Conservation (phyloP, 2,797 vertebrate genomes). For the Furcifer pardalis region DNA sequence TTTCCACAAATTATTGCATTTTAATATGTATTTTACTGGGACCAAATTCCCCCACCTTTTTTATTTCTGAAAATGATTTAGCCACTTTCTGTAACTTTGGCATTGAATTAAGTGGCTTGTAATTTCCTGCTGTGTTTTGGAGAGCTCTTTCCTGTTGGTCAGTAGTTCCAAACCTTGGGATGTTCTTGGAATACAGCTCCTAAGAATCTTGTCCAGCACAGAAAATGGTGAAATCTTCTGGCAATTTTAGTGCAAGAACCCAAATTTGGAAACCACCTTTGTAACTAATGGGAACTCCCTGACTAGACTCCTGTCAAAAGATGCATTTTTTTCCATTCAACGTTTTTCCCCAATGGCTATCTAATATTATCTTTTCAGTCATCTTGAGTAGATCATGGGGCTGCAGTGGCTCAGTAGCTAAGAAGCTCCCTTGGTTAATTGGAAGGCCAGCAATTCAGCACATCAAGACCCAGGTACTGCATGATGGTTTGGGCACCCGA, state of each 20-base stretch:
- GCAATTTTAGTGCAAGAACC: too few species aligned
- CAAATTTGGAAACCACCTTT: too few species aligned
- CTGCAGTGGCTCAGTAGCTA: too few species aligned
- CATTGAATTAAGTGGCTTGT: constrained; percentile 2
- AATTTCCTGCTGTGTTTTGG: constrained; percentile 17
- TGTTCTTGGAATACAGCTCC: too few species aligned
- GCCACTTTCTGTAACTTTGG: background rate
- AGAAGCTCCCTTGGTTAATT: too few species aligned
- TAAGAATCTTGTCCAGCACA: too few species aligned
- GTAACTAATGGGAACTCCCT: constrained; percentile 13
- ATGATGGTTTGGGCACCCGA: too few species aligned
- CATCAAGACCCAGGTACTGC: too few species aligned
- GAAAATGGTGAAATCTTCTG: too few species aligned
- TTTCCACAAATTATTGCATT: background rate
- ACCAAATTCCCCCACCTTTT: constrained; percentile 16
- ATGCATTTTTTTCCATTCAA: constrained; percentile 18
- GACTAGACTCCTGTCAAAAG: constrained; percentile 9
- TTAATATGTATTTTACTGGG: background rate
- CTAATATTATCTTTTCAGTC: constrained; percentile 31
- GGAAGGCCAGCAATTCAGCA: too few species aligned
- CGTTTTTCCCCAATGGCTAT: constrained; percentile 18
- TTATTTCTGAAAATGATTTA: constrained; percentile 26
- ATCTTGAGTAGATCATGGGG: too few species aligned
- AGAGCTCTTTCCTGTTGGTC: constrained; percentile 24
- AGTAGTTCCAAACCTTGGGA: too few species aligned